Evolutionary conservation across 2,888 invertebrate genomes (phyloP).

Genomic region (Caenorhabditis sp.): DNA sequence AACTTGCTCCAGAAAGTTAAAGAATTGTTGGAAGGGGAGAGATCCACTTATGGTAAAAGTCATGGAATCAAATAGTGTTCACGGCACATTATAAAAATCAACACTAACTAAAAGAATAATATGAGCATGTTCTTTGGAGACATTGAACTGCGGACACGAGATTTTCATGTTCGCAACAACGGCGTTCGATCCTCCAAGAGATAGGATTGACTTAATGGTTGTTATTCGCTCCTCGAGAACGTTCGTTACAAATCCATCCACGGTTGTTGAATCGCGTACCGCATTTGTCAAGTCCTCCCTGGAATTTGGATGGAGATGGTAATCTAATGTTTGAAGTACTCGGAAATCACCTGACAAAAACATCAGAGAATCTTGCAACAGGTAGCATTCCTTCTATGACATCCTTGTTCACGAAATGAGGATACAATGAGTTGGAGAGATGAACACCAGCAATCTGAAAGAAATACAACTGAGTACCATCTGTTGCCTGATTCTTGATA

Average conservation of each 20-base stretch:
- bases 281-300: constrained; percentile 69
- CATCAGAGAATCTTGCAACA: constrained; percentile 67
- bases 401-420: constrained; percentile 66
- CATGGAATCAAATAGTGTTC: constrained; percentile 20
- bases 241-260: constrained; percentile 68
- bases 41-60: constrained; percentile 4
- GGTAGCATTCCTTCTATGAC: constrained; percentile 48
- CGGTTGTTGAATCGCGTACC: constrained; percentile 69
- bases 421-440: constrained; percentile 55
- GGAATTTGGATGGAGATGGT: background rate
- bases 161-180: constrained; percentile 62
- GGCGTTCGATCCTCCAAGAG: constrained; percentile 55
- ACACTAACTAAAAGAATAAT: constrained; percentile 67
- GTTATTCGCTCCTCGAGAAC: constrained; percentile 67
- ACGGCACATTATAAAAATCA: constrained; percentile 63
- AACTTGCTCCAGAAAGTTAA: background rate
- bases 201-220: constrained; percentile 53
- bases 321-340: background rate
- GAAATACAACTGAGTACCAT: background rate
- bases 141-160: constrained; percentile 69
- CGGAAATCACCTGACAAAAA: constrained; percentile 65
- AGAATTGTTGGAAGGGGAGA: constrained; percentile 12
- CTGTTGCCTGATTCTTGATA: background rate
- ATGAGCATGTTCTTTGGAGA: constrained; percentile 72
- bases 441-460: constrained; percentile 71